Base-by-base conservation (phyloP, 37 sponge, comb jelly and placozoan genomes). In the Eunapius fragilis region DNA sequence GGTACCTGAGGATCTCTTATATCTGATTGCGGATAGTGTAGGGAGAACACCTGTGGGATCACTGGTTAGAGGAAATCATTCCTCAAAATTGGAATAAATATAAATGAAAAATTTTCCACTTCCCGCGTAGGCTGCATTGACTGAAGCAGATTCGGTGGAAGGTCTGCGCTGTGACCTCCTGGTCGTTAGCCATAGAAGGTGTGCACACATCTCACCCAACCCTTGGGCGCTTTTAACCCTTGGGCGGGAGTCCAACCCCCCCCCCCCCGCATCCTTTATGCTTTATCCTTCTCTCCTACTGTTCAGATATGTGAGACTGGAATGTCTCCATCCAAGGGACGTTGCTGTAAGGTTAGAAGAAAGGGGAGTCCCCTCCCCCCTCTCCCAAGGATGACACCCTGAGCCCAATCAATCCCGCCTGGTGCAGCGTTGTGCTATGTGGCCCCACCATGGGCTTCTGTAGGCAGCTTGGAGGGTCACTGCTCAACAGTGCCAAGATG, bases 1-100 rank as follows among this genome's bases (percentile, higher is more conserved):
- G 87, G 69, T 87, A 0, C 76, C 87, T 25, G 82, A 81, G 45
- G 87, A 81, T 12, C 27, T 71, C 23, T 47, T 87, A 13, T 11
- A 49, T 6, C 28, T 48, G 32, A 80, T 87, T 33, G 81, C 76
- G 11, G 82, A 80, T 30, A 3, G 37, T 50, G 37, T 67, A 10
- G 69, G 69, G 13, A 81, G 38, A 17, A 7, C 45, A 81, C 31
- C 87, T 82, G 7, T 13, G 68, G 12, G 2, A 25, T 67, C 25
- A 25, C 50, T 13, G 31, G 32, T 22, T 36, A 23, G 72, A 17
- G n/a, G 68, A 2, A 0, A 25, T 67, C 25, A 25, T 33, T 13
- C 23, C n/a, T 22, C 25, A 23, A 48, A 17, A 17, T 2, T 81
- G 82, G 82, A 69, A 9, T 2, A 72, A 26, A 72, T 25, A 4